A percentile compares a stretch with the other conserved stretches of the same genome.
Conservation (phyloP, 2,113 vertebrate genomes). For the Calyptomena viridis region DNA sequence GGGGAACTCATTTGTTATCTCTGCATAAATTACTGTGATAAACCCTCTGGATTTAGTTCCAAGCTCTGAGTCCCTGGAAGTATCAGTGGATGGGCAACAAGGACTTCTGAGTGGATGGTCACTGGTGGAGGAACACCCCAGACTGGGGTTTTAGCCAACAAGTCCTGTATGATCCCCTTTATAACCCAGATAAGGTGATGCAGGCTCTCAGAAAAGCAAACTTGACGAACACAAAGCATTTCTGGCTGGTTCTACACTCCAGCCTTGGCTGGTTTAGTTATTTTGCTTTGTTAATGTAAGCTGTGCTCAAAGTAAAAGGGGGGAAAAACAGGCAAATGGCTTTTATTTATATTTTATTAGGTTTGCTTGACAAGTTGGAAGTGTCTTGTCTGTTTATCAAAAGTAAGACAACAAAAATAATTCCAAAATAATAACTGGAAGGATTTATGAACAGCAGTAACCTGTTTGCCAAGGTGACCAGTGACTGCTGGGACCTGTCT, state of each 20-base stretch:
- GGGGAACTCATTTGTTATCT: background rate
- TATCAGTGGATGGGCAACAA: background rate
- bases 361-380: background rate
- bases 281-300: background rate
- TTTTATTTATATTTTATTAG: background rate
- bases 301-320: background rate
- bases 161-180: background rate
- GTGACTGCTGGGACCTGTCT: background rate
- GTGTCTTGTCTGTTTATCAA: background rate
- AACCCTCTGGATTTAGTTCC: background rate
- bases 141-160: background rate
- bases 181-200: background rate
- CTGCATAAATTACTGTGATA: background rate
- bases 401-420: conserved; percentile 4
- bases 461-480: background rate
- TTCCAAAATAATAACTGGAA: background rate
- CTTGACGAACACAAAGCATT: background rate
- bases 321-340: background rate
- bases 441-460: background rate
- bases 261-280: background rate
- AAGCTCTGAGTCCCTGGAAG: background rate
- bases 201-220: background rate
- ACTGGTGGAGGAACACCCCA: background rate
- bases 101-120: background rate
- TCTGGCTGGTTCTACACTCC: background rate